These are phyloP conservation scores for Mechanitis mazaeus DNA, from an alignment of 2,888 invertebrate genomes.

Conservation along the genomic window DNA sequence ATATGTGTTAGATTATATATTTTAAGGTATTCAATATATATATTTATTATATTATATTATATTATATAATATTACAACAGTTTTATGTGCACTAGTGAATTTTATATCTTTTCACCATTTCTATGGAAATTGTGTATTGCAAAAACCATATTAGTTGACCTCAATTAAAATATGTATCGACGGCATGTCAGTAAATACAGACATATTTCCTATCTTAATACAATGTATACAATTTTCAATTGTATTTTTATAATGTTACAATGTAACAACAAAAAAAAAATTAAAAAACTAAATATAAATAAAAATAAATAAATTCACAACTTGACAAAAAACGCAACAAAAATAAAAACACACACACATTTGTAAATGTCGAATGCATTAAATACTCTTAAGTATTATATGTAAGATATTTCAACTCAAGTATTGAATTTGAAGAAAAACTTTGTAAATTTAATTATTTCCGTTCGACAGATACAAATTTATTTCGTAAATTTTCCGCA, in stretches of 20 bases:
- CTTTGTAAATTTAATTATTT: conserved; percentile 25
- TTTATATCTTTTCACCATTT: conserved; percentile 16
- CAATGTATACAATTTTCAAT: too few species aligned
- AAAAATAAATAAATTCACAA: too few species aligned
- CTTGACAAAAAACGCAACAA: too few species aligned
- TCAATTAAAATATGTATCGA: conserved; percentile 15
- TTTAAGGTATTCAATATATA: too few species aligned
- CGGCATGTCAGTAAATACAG: not conserved
- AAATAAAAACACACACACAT: too few species aligned
- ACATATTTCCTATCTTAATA: not conserved
- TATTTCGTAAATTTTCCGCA: conserved; percentile 14
- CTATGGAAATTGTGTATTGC: conserved; percentile 17
- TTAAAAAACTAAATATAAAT: too few species aligned
- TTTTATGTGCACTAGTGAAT: conserved; percentile 15
- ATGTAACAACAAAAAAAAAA: too few species aligned
- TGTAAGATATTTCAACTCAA: conserved; percentile 2
- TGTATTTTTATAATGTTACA: too few species aligned
- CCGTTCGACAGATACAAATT: conserved; percentile 17
- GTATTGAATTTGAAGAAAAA: conserved; percentile 19
- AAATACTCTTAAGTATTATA: conserved; percentile 11
- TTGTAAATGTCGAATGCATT: not conserved
- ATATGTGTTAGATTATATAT: too few species aligned
- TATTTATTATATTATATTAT: too few species aligned
- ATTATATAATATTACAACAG: not conserved
- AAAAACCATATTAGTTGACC: conserved; percentile 22